A percentile compares a stretch with the other conserved stretches of the same genome.
These are phyloP conservation scores for Tricholaema leucomelas DNA, from an alignment of 2,113 vertebrate species.

Conservation along the genomic window DNA sequence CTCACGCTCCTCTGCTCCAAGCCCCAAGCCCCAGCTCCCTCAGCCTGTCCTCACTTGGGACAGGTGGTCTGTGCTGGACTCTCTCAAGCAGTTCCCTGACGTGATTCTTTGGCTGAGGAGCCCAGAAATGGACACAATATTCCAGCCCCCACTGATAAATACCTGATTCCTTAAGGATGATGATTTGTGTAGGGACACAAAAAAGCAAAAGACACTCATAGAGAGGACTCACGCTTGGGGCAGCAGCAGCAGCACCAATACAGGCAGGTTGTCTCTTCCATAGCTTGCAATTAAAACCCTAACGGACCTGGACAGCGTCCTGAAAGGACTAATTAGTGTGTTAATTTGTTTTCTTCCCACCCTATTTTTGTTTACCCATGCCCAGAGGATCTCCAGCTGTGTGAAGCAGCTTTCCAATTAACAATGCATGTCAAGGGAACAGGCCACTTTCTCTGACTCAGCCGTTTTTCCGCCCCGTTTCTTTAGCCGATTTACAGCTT, in stretches of 20 bases:
- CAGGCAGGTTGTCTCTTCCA: neutral
- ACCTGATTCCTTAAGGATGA: neutral
- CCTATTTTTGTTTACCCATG: constrained; percentile 12
- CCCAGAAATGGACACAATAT: no score
- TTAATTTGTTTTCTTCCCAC: constrained; percentile 13
- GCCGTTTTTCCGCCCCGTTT: constrained; percentile 36
- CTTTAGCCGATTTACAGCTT: constrained; percentile 29
- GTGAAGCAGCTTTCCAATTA: constrained; percentile 42
- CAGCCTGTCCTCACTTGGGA: no score
- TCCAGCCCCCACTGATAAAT: neutral
- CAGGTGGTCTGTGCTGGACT: no score
- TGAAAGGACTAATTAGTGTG: constrained; percentile 4
- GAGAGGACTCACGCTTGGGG: neutral
- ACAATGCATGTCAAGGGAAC: neutral
- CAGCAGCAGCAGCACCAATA: neutral
- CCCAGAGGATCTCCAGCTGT: constrained; percentile 23
- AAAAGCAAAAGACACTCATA: neutral
- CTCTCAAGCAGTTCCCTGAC: no score
- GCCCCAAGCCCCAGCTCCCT: no score
- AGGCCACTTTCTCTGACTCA: constrained; percentile 26
- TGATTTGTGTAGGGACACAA: neutral
- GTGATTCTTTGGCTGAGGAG: no score
- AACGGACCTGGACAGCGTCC: neutral
- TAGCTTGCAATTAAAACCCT: neutral
- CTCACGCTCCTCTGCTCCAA: no score